Evolutionary conservation across 1,140 invertebrate species (phyloP), one percentile per base, ranked within the genome.

Genomic region (Caenorhabditis remanei): DNA sequence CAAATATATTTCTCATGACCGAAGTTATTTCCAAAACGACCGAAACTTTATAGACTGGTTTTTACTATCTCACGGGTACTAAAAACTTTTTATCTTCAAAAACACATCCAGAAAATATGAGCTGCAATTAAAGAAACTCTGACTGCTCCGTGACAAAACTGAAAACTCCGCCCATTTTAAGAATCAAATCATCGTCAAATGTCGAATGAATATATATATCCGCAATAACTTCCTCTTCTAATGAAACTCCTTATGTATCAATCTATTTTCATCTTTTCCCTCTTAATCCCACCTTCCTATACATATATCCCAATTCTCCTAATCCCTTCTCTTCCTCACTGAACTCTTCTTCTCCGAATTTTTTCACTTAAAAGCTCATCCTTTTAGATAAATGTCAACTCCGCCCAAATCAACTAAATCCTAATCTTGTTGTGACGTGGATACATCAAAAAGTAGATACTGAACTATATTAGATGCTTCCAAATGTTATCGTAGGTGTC

Each of bases 351-450:
- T 65, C 24, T 65, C 7, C n/a, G 24, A 65, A 32, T 65, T 65
- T 40, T 61, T 61, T n/a, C 14, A n/a, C 56, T n/a, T 40, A 65
- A 58, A 58, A 58, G 56, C 56, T 65, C 61, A 65, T 40, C 24
- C 61, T 65, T 65, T 16, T 40, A n/a, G n/a, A 40, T 40, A 65
- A 65, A 65, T 65, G 61, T 65, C 61, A 65, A 40, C 61, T 65
- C 61, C 61, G 61, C 61, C 61, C 61, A 32, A 65, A 65, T 65
- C 61, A 65, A 65, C 24, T 40, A 65, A 65, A 40, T 40, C 32
- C 61, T 65, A 65, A 65, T 65, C 61, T 40, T 9, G 61, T 65
- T 65, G 61, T 65, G 61, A 65, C 61, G 61, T 65, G 21, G 21
- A 21, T 19, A 58, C 56, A 58, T 58, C 56, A 32, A 32, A 32